Evolutionary conservation across 2,113 vertebrate species (phyloP).

Genomic region (Arizona elegans): DNA sequence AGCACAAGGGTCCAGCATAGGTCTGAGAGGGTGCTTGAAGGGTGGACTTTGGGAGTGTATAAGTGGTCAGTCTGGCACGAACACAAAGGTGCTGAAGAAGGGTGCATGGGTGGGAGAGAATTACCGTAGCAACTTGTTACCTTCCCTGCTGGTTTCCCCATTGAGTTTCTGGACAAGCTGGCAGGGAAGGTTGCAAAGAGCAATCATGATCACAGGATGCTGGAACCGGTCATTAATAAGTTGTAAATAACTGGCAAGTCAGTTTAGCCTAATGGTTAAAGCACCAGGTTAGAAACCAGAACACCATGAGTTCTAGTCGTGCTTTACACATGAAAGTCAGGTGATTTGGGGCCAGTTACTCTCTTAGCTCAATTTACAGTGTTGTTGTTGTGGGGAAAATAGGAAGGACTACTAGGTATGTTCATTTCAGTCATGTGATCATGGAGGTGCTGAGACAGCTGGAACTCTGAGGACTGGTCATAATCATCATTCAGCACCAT

Average conservation of each 20-base stretch:
- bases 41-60: not conserved
- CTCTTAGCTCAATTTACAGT: not conserved
- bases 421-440: not conserved
- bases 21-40: not conserved
- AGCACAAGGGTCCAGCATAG: not conserved
- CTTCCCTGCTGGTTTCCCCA: not conserved
- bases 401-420: not conserved
- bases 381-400: not conserved
- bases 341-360: not conserved
- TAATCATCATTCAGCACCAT: not conserved
- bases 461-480: not conserved
- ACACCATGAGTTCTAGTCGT: not conserved
- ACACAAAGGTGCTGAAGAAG: too few relatives aligned
- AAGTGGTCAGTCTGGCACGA: not conserved
- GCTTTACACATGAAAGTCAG: not conserved
- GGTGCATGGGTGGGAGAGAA: not conserved
- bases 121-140: not conserved
- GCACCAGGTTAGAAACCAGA: not conserved
- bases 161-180: not conserved
- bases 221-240: not conserved
- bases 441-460: not conserved
- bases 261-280: not conserved
- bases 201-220: not conserved
- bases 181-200: not conserved
- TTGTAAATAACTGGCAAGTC: not conserved